These are phyloP conservation scores for Petrocephalus sullivani DNA, from an alignment of 2,797 vertebrate species.

Conservation along the genomic window DNA sequence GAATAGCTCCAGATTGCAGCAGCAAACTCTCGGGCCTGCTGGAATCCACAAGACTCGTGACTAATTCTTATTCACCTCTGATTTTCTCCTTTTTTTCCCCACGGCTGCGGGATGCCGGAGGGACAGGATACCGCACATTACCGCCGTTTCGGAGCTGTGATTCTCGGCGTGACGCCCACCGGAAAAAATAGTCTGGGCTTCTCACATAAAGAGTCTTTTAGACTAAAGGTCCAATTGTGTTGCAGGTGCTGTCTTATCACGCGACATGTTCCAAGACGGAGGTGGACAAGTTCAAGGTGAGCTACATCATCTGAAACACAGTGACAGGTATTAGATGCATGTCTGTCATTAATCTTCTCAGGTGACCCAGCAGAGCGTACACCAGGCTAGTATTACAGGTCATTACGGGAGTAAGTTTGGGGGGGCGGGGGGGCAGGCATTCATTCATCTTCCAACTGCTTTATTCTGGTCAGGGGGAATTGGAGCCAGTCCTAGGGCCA, in stretches of 20 bases:
- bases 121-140: not conserved
- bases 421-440: not conserved
- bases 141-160: not conserved
- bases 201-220: not conserved
- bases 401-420: not conserved
- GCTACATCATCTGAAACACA: slow-evolving; percentile 7
- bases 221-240: slow-evolving; percentile 35
- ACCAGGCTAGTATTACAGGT: not conserved
- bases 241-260: slow-evolving; percentile 93
- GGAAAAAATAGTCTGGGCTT: not conserved
- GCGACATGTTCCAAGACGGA: slow-evolving; percentile 97
- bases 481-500: not conserved
- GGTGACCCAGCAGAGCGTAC: not conserved
- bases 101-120: not conserved
- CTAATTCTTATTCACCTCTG: not conserved
- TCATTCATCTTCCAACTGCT: not conserved
- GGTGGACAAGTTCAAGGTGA: slow-evolving; percentile 99
- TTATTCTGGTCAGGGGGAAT: not conserved
- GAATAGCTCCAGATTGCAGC: not conserved
- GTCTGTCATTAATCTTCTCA: not conserved
- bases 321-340: not conserved
- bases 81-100: not conserved
- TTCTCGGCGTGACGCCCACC: not conserved
- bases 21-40: too few relatives aligned
- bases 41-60: not conserved